phyloP scores from a whole-genome alignment of 1,140 invertebrate species.

The Gryllus bimaculatus region DNA sequence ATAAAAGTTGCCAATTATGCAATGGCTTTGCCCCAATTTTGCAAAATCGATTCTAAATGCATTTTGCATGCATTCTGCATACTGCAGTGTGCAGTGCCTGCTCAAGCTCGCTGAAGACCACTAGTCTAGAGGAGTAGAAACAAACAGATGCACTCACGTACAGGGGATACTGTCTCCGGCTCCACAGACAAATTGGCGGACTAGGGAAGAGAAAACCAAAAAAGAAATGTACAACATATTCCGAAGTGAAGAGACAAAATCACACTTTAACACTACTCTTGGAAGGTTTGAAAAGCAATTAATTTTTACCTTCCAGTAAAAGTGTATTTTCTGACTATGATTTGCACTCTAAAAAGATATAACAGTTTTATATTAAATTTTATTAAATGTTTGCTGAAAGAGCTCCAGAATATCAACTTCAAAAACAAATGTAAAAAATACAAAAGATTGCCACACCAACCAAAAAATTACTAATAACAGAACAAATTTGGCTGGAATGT shows the following conservation, averaged over 20 bases:
- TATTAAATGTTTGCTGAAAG: background rate
- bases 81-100: background rate
- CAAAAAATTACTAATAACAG: background rate
- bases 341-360: background rate
- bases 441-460: background rate
- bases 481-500: background rate
- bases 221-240: slow-evolving; percentile 19
- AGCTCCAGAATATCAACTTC: background rate
- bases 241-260: slow-evolving; percentile 6
- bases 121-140: slow-evolving; percentile 25
- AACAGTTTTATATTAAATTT: background rate
- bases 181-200: slow-evolving; percentile 61
- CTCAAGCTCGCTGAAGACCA: slow-evolving; percentile 22
- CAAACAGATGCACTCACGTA: slow-evolving; percentile 41
- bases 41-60: background rate
- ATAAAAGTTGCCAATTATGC: background rate
- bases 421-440: background rate
- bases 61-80: background rate
- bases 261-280: slow-evolving; percentile 1
- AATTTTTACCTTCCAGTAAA: background rate
- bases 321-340: background rate
- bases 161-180: slow-evolving; percentile 59
- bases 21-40: background rate
- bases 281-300: background rate
- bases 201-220: slow-evolving; percentile 41